Evolutionary conservation across 2,113 vertebrate genomes (phyloP).

Genomic region (Anhinga anhinga): DNA sequence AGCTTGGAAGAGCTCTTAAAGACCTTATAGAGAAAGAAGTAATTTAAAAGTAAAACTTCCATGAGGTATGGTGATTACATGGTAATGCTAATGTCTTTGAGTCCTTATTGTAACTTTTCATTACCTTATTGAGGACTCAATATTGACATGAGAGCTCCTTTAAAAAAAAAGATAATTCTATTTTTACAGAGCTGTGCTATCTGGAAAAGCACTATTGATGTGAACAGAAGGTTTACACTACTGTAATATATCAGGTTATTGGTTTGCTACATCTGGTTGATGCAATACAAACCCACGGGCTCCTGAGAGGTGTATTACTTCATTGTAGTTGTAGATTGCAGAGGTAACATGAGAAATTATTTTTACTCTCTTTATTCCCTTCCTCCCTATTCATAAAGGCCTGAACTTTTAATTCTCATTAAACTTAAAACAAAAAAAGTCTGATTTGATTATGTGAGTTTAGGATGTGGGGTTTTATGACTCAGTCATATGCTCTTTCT

Average conservation of each 20-base stretch:
- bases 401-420: neutral
- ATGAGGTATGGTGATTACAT: neutral
- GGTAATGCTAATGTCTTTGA: neutral
- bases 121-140: neutral
- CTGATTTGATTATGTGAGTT: neutral
- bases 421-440: neutral
- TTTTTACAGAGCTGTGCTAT: neutral
- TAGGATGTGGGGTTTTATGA: neutral
- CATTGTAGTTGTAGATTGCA: neutral
- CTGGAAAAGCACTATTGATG: neutral
- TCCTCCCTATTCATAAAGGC: neutral
- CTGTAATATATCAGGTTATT: neutral
- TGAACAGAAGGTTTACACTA: neutral
- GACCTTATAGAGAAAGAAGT: neutral
- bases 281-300: neutral
- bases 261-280: neutral
- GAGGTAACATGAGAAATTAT: neutral
- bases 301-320: neutral
- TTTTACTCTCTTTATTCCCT: neutral
- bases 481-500: neutral
- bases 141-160: neutral
- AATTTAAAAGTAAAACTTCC: neutral
- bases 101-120: neutral
- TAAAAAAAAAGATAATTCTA: neutral
- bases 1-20: neutral